Percentiles rank a stretch among this genome's conserved stretches.
Evolutionary conservation across 1,140 invertebrate species (phyloP).

Genomic region (Myzus persicae): DNA sequence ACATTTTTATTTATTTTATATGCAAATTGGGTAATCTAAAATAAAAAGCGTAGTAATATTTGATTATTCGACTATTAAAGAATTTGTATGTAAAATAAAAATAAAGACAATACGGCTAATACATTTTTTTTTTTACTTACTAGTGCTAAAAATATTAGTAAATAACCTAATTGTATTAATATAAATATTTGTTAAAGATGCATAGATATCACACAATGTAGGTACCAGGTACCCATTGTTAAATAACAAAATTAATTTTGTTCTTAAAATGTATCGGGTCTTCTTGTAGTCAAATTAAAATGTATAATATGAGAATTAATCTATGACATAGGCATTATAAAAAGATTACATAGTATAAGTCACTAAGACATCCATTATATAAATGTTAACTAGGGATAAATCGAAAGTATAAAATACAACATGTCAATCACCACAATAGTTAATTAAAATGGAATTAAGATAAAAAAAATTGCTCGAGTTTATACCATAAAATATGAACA

Average conservation of each 20-base stretch:
- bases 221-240: not conserved
- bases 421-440: not conserved
- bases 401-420: not conserved
- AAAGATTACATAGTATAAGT: not conserved
- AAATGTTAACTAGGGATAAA: not conserved
- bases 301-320: too few species aligned
- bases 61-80: not conserved
- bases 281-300: not conserved
- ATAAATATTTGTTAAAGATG: not conserved
- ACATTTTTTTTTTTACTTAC: not conserved
- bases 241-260: not conserved
- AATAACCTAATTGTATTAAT: not conserved
- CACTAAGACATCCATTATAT: not conserved
- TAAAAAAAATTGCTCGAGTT: not conserved
- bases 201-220: not conserved
- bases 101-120: not conserved
- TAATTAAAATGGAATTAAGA: not conserved
- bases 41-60: not conserved
- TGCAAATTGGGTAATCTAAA: not conserved
- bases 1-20: conserved; percentile 23
- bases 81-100: not conserved
- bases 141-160: not conserved
- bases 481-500: not conserved
- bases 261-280: not conserved
- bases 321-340: not conserved